These are phyloP conservation scores for Xenopus petersii DNA, from an alignment of 2,797 vertebrate species.

Conservation along the genomic window DNA sequence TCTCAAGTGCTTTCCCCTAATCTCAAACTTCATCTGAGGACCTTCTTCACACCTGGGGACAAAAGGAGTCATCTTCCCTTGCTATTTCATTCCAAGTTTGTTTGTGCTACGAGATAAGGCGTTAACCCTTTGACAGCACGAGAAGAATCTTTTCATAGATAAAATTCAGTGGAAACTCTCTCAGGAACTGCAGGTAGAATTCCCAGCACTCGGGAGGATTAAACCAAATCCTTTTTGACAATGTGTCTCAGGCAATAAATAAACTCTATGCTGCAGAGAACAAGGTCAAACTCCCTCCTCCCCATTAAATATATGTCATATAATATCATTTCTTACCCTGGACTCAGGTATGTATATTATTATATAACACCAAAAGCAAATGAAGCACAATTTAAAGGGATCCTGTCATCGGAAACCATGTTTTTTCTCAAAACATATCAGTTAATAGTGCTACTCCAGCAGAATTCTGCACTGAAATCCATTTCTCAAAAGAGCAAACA, in stretches of 20 bases:
- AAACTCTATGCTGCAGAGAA: neutral
- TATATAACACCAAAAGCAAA: too few relatives aligned
- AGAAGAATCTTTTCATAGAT: conserved; percentile 16
- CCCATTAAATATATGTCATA: too few relatives aligned
- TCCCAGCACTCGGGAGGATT: conserved; percentile 21
- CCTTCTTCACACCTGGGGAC: conserved; percentile 45
- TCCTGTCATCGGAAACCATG: too few relatives aligned
- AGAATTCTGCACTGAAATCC: too few relatives aligned
- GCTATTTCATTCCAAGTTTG: conserved; percentile 31
- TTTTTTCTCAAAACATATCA: too few relatives aligned
- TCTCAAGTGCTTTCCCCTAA: conserved; percentile 39
- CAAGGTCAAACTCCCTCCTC: neutral
- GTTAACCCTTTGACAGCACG: conserved; percentile 36
- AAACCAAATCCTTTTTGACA: neutral
- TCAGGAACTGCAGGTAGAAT: conserved; percentile 11
- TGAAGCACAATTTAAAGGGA: too few relatives aligned
- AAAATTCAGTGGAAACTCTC: conserved; percentile 14
- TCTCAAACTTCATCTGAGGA: conserved; percentile 41
- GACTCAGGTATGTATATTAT: too few relatives aligned
- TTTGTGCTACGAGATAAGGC: conserved; percentile 37
- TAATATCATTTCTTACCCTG: too few relatives aligned
- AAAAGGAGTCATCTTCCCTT: conserved; percentile 38
- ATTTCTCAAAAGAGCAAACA: too few relatives aligned
- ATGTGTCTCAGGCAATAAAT: too few relatives aligned
- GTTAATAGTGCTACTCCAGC: too few relatives aligned